These are phyloP conservation scores for Melinaea menophilus DNA, from an alignment of 2,888 invertebrate genomes.

Conservation along the genomic window DNA sequence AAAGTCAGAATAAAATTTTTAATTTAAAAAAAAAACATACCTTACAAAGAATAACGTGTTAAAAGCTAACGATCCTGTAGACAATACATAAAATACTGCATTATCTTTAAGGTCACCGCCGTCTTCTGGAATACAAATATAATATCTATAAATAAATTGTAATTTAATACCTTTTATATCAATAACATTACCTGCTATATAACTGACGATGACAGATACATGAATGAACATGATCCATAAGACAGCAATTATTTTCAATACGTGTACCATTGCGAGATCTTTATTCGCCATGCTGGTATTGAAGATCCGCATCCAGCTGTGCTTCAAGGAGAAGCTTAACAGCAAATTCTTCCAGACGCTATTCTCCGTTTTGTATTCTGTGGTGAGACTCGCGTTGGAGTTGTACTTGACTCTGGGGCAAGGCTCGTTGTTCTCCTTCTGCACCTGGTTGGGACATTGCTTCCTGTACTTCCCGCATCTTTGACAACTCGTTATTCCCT, in stretches of 20 bases:
- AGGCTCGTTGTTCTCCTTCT: constrained; percentile 41
- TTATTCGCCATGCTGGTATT: constrained; percentile 70
- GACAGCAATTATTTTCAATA: constrained; percentile 80
- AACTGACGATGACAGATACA: constrained; percentile 80
- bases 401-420: constrained; percentile 59
- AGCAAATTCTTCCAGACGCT: constrained; percentile 51
- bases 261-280: constrained; percentile 77
- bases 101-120: constrained; percentile 60
- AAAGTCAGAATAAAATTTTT: constrained; percentile 5
- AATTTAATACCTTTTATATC: not conserved
- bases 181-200: constrained; percentile 76
- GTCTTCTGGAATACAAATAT: constrained; percentile 59
- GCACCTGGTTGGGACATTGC: constrained; percentile 52
- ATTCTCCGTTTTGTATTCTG: constrained; percentile 49
- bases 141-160: not conserved
- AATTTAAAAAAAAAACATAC: constrained; percentile 45
- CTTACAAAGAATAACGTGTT: constrained; percentile 81
- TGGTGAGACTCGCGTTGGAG: constrained; percentile 54
- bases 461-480: constrained; percentile 68
- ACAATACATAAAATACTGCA: constrained; percentile 70
- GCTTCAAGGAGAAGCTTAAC: constrained; percentile 64
- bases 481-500: constrained; percentile 54
- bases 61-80: constrained; percentile 77
- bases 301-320: constrained; percentile 63
- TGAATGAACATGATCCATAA: constrained; percentile 82